phyloP scores from a whole-genome alignment of 2,888 invertebrate genomes.

The Xylocampa areola region DNA sequence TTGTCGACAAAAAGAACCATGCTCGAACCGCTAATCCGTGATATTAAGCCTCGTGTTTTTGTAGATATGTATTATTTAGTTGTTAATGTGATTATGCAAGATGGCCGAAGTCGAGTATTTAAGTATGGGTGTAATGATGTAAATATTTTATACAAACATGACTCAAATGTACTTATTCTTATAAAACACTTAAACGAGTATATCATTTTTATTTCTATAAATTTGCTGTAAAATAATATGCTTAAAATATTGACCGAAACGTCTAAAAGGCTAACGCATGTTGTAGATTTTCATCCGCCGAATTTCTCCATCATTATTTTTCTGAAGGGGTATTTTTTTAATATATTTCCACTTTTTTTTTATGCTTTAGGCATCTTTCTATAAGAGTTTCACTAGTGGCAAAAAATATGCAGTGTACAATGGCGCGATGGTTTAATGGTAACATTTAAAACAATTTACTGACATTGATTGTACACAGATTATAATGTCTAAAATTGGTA shows the following conservation, averaged over 20 bases:
- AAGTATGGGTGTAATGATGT: slow-evolving; percentile 63
- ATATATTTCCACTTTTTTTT: too few relatives aligned
- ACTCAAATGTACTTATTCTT: slow-evolving; percentile 42
- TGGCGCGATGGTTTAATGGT: neutral
- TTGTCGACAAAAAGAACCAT: too few relatives aligned
- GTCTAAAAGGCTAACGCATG: neutral
- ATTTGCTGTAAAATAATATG: slow-evolving; percentile 3
- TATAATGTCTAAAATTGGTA: too few relatives aligned
- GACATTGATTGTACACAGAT: too few relatives aligned
- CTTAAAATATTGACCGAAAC: neutral
- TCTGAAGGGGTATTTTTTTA: too few relatives aligned
- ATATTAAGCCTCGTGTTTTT: slow-evolving; percentile 26
- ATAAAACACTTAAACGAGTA: slow-evolving; percentile 11
- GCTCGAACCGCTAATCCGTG: slow-evolving; percentile 3
- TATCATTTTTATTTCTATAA: slow-evolving; percentile 30
- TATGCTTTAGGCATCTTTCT: too few relatives aligned
- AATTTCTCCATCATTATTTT: too few relatives aligned
- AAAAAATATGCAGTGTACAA: neutral
- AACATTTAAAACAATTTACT: too few relatives aligned
- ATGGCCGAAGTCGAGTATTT: slow-evolving; percentile 33
- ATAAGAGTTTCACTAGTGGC: neutral
- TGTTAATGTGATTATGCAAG: slow-evolving; percentile 10
- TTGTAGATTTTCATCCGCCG: neutral
- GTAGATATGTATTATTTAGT: slow-evolving; percentile 41
- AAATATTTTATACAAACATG: slow-evolving; percentile 59